These are phyloP conservation scores for Ceratosolen fusciceps DNA, from an alignment of 1,140 invertebrate species.

Conservation along the genomic window DNA sequence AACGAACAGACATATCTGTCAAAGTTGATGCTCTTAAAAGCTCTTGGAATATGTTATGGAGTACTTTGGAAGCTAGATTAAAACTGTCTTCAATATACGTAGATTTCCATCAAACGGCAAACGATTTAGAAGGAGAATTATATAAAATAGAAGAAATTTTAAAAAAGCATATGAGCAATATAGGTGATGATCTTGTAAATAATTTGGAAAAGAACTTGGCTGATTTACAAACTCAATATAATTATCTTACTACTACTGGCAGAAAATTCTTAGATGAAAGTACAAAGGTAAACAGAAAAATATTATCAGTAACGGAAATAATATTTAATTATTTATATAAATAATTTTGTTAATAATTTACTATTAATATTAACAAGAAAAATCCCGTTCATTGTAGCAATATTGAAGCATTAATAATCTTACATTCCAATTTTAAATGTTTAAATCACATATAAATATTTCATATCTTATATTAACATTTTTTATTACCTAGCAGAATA, in stretches of 20 bases:
- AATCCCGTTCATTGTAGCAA: too few species aligned
- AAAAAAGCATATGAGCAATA: conserved; percentile 62
- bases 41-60: conserved; percentile 78
- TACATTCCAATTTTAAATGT: too few species aligned
- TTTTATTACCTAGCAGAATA: too few species aligned
- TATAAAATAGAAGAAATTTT: conserved; percentile 77
- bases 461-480: too few species aligned
- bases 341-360: too few species aligned
- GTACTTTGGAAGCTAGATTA: conserved; percentile 77
- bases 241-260: conserved; percentile 76
- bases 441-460: too few species aligned
- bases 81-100: conserved; percentile 78
- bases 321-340: too few species aligned
- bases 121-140: conserved; percentile 78
- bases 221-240: conserved; percentile 74
- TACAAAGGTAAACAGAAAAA: conserved; percentile 72
- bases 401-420: too few species aligned
- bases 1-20: conserved; percentile 75
- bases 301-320: too few species aligned
- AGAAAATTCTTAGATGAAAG: conserved; percentile 80
- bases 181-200: conserved; percentile 73
- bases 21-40: conserved; percentile 76
- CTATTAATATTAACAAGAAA: too few species aligned
- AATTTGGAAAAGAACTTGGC: conserved; percentile 77
- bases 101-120: conserved; percentile 81